phyloP scores from a whole-genome alignment of 1,140 invertebrate species.

The Marisa cornuarietis region DNA sequence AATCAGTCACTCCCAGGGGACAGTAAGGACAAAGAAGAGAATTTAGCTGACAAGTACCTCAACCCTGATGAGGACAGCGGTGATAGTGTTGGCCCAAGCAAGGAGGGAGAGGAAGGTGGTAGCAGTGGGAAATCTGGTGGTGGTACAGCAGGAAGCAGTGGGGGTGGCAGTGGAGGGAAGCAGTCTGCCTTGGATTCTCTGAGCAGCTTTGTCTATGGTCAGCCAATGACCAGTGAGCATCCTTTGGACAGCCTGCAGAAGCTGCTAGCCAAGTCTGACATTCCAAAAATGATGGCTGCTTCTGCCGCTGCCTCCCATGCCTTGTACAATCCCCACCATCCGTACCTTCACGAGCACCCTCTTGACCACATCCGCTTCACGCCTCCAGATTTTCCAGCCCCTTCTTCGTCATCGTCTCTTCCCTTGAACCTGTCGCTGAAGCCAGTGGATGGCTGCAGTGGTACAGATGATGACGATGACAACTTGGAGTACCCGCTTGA shows the following conservation, averaged over 20 bases:
- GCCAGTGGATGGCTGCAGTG: slow-evolving; percentile 37
- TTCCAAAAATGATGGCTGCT: slow-evolving; percentile 59
- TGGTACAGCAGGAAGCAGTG: background rate
- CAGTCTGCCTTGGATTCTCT: slow-evolving; percentile 57
- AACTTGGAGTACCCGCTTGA: slow-evolving; percentile 6
- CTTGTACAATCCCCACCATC: slow-evolving; percentile 23
- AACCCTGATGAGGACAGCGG: slow-evolving; percentile 37
- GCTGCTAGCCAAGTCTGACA: slow-evolving; percentile 93
- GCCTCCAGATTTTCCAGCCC: slow-evolving; percentile 24
- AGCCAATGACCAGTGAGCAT: slow-evolving; percentile 62
- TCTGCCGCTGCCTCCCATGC: slow-evolving; percentile 10
- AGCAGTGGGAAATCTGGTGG: too few relatives aligned
- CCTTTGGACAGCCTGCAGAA: slow-evolving; percentile 93
- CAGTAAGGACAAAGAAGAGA: slow-evolving; percentile 17
- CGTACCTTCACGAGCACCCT: slow-evolving; percentile 8
- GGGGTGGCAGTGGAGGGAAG: background rate
- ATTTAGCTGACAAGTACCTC: slow-evolving; percentile 45
- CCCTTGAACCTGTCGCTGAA: slow-evolving; percentile 55
- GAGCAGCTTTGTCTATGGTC: slow-evolving; percentile 61
- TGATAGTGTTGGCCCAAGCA: background rate
- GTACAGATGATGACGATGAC: slow-evolving; percentile 33
- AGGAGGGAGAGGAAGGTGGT: slow-evolving; percentile 18
- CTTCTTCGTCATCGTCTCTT: slow-evolving; percentile 28
- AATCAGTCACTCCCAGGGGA: background rate
- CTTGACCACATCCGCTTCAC: slow-evolving; percentile 19